Evolutionary conservation across 2,113 vertebrate genomes (phyloP).

Genomic region (Nycticryphes semicollaris): DNA sequence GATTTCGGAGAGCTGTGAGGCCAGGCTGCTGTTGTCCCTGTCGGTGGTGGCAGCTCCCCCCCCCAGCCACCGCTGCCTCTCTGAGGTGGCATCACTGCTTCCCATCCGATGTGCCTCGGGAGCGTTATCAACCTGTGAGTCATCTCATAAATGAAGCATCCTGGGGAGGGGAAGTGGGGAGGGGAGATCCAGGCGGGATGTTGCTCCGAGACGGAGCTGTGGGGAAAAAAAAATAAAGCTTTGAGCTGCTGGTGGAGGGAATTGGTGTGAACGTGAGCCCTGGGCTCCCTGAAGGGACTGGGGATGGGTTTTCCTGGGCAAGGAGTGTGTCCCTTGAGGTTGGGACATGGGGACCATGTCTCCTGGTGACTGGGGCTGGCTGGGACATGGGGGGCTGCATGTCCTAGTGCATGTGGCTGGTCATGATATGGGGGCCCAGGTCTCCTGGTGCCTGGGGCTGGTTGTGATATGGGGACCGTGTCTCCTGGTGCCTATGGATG

Average conservation of each 20-base stretch:
- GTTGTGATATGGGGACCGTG: too few species aligned
- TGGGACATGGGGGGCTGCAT: fast-evolving
- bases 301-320: not conserved
- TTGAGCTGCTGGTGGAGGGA: not conserved
- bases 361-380: not conserved
- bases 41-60: too few species aligned
- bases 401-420: not conserved
- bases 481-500: too few species aligned
- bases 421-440: not conserved
- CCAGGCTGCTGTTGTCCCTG: not conserved
- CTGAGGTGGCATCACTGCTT: not conserved
- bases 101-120: not conserved
- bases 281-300: not conserved
- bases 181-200: not conserved
- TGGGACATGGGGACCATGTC: not conserved
- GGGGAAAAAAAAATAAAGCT: not conserved
- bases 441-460: not conserved
- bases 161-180: too few species aligned
- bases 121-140: constrained; percentile 7
- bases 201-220: not conserved
- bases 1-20: not conserved
- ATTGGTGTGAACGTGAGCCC: not conserved
- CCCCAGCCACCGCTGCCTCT: not conserved
- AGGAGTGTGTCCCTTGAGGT: not conserved
- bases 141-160: not conserved